phyloP scores from a whole-genome alignment of 2,797 vertebrate species.

The Nothura maculosa region DNA sequence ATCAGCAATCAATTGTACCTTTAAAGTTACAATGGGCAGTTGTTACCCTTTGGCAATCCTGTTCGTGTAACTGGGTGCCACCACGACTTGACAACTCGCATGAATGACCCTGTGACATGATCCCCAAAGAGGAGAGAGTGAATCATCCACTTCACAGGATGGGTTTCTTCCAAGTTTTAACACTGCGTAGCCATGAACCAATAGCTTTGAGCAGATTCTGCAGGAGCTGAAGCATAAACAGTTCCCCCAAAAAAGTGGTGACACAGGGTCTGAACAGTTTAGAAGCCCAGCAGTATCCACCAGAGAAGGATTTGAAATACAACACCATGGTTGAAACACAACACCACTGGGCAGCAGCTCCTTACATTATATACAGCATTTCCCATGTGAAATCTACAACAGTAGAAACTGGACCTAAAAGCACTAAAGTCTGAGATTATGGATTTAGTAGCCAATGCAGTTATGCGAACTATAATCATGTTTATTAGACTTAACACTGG shows the following conservation, averaged over 20 bases:
- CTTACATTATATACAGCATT: background rate
- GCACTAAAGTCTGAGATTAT: background rate
- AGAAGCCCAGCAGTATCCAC: background rate
- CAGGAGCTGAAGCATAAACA: background rate
- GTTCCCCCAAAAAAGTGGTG: background rate
- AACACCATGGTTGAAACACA: background rate
- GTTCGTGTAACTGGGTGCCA: rapidly evolving
- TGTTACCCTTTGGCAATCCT: background rate
- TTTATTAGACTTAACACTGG: background rate
- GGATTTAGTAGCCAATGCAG: background rate
- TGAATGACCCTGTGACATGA: background rate
- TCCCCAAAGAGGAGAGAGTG: background rate
- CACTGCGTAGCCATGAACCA: rapidly evolving
- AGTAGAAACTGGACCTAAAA: background rate
- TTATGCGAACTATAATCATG: background rate
- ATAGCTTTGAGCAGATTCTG: background rate
- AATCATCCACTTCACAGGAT: background rate
- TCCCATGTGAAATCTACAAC: background rate
- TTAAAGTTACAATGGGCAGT: background rate
- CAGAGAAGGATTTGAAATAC: background rate
- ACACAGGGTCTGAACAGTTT: rapidly evolving
- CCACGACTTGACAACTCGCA: background rate
- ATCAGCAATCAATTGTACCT: background rate
- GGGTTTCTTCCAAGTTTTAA: background rate
- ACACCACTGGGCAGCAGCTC: background rate